These are phyloP conservation scores for Pristis pectinata DNA, from an alignment of 2,797 vertebrate genomes.

Conservation along the genomic window DNA sequence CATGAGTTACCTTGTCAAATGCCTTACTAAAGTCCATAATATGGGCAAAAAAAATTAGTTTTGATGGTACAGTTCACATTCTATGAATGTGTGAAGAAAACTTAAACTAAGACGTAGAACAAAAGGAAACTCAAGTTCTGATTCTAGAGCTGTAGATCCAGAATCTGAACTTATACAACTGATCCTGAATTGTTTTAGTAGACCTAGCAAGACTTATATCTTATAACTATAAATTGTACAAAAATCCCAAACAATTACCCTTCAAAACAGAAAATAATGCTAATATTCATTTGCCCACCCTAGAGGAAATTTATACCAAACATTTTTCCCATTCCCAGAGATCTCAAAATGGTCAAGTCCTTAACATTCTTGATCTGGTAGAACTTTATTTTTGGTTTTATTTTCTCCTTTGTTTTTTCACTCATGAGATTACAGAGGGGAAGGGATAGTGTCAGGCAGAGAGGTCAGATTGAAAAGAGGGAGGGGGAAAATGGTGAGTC, in stretches of 20 bases:
- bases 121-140: not conserved
- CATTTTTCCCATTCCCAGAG: not conserved
- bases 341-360: not conserved
- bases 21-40: too few relatives aligned
- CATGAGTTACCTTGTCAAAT: too few relatives aligned
- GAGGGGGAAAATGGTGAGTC: too few relatives aligned
- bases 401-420: not conserved
- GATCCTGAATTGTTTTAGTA: not conserved
- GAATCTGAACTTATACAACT: not conserved
- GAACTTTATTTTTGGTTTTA: not conserved
- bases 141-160: not conserved
- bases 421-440: not conserved
- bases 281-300: not conserved
- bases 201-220: not conserved
- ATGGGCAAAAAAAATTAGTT: too few relatives aligned
- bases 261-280: not conserved
- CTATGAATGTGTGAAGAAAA: not conserved
- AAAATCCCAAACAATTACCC: not conserved
- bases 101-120: not conserved
- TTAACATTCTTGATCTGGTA: not conserved
- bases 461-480: too few relatives aligned
- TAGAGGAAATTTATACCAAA: not conserved
- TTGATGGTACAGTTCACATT: too few relatives aligned
- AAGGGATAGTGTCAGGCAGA: too few relatives aligned
- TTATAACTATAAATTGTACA: not conserved